phyloP scores from a whole-genome alignment of 23 tunicate species.

The Ciona savignyi region DNA sequence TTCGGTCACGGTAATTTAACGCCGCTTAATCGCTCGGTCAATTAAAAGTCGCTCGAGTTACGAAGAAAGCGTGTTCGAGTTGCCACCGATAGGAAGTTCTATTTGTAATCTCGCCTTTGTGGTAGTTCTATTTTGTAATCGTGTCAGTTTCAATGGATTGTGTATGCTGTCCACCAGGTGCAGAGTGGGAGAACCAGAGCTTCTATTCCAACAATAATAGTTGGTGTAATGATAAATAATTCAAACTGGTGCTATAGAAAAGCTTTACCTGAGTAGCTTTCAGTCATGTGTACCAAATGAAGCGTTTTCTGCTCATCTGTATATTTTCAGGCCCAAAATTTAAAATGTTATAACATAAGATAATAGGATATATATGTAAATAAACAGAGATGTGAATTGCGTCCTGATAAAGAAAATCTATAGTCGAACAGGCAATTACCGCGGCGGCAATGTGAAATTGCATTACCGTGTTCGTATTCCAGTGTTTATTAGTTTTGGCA shows the following conservation, averaged over 20 bases:
- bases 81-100: not conserved
- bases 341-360: not conserved
- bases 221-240: not conserved
- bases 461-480: not conserved
- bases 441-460: no score
- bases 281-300: not conserved
- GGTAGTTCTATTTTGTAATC: not conserved
- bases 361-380: no score
- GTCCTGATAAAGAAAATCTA: no score
- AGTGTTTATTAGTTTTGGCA: not conserved
- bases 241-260: not conserved
- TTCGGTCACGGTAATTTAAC: not conserved
- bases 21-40: slow-evolving; percentile 2
- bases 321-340: no score
- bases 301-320: no score
- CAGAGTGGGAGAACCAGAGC: no score
- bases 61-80: not conserved
- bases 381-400: no score
- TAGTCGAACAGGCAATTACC: no score
- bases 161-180: not conserved
- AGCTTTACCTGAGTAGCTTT: not conserved
- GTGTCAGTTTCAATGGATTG: no score
- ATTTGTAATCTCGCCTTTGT: no score
- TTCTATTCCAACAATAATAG: no score
- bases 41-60: not conserved